A percentile compares a stretch with the other conserved stretches of the same genome.
Conservation (phyloP, 2,888 invertebrate genomes). For the Melanotus villosus region DNA sequence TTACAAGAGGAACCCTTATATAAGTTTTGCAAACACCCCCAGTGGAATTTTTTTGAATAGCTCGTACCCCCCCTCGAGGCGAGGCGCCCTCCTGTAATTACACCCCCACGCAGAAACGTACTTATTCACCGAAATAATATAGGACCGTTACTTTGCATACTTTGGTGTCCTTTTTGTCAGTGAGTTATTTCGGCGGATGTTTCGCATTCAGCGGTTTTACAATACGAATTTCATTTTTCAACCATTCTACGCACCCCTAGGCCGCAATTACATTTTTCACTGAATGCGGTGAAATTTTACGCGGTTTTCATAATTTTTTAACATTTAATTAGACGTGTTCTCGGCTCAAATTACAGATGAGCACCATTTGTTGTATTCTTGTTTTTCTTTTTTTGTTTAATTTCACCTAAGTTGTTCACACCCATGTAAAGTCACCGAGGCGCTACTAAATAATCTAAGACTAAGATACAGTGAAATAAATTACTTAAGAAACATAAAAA, state of each 20-base stretch:
- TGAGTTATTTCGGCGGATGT: slow-evolving; percentile 40
- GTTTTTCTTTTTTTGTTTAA: not conserved
- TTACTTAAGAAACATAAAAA: no score
- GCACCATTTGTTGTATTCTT: not conserved
- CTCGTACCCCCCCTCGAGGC: not conserved
- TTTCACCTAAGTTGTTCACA: no score
- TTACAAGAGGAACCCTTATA: slow-evolving; percentile 29
- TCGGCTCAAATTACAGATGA: not conserved
- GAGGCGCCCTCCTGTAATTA: slow-evolving; percentile 20
- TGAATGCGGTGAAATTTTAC: slow-evolving; percentile 12
- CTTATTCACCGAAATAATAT: slow-evolving; percentile 28
- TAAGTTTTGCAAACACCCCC: slow-evolving; percentile 27
- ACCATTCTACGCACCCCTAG: slow-evolving; percentile 14
- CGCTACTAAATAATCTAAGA: no score
- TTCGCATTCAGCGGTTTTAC: slow-evolving; percentile 31
- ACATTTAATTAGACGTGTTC: slow-evolving; percentile 3
- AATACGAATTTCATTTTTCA: slow-evolving; percentile 35
- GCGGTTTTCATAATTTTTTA: slow-evolving; percentile 7
- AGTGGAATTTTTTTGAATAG: slow-evolving; percentile 17
- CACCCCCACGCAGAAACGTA: slow-evolving; percentile 13
- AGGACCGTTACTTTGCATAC: slow-evolving; percentile 26
- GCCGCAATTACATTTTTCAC: slow-evolving; percentile 19
- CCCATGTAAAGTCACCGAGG: no score
- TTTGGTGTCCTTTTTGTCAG: slow-evolving; percentile 27
- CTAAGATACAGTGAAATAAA: no score